A percentile compares a stretch with the other conserved stretches of the same genome.
Evolutionary conservation across 2,797 vertebrate species (phyloP).

Genomic region (Sebastolobus alascanus): DNA sequence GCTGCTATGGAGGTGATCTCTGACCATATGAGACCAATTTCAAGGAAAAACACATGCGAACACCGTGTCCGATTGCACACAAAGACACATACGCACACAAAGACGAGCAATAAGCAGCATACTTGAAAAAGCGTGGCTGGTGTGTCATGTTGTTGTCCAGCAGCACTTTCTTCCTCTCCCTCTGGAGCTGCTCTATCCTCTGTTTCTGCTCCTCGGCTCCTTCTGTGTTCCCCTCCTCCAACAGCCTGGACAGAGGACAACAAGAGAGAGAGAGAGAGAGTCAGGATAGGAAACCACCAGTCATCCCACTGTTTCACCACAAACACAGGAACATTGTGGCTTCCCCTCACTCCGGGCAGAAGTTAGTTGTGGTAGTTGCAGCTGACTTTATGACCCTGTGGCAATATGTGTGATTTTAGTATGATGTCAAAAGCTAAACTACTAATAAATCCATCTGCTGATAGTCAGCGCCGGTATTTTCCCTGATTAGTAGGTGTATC

Average conservation of each 20-base stretch:
- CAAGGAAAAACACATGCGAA: neutral
- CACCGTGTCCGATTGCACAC: neutral
- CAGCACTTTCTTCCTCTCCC: conserved; percentile 91
- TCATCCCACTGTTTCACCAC: neutral
- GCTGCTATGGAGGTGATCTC: neutral
- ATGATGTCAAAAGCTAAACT: too few relatives aligned
- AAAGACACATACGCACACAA: neutral
- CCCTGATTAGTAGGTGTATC: too few relatives aligned
- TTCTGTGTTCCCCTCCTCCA: conserved; percentile 94
- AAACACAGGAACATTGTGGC: neutral
- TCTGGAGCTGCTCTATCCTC: conserved; percentile 94
- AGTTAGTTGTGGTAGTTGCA: neutral
- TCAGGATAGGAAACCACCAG: neutral
- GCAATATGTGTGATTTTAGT: neutral
- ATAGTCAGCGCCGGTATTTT: too few relatives aligned
- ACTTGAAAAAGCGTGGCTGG: conserved; percentile 95
- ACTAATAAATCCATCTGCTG: too few relatives aligned
- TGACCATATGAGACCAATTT: neutral
- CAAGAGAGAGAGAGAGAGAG: neutral
- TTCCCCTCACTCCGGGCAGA: neutral
- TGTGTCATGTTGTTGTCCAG: conserved; percentile 92
- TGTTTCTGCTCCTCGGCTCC: conserved; percentile 95
- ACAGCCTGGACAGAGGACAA: conserved; percentile 81
- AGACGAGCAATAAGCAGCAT: conserved; percentile 32
- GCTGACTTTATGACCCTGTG: neutral